These are phyloP conservation scores for Drosophila glabriapex DNA, from an alignment of 2,888 invertebrate species.

Conservation along the genomic window DNA sequence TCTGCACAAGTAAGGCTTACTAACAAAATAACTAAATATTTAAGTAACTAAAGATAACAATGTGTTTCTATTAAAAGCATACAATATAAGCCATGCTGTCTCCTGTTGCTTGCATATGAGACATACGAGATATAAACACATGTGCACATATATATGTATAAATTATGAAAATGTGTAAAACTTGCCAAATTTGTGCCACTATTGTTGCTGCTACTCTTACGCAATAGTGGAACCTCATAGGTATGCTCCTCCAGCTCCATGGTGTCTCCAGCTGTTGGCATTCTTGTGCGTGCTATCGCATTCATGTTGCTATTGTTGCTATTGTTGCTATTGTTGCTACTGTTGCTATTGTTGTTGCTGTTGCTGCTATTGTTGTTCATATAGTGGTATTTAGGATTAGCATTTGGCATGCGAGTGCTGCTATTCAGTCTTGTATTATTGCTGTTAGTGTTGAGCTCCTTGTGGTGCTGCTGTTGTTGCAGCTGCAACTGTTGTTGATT, in stretches of 20 bases:
- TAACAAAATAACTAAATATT: neutral
- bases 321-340: neutral
- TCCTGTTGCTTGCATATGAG: neutral
- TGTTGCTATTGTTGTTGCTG: slow-evolving; percentile 14
- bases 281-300: slow-evolving; percentile 21
- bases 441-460: slow-evolving; percentile 35
- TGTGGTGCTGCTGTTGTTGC: slow-evolving; percentile 28
- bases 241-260: slow-evolving; percentile 69
- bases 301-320: slow-evolving; percentile 21
- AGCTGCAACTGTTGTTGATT: slow-evolving; percentile 40
- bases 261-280: slow-evolving; percentile 13
- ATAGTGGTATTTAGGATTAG: slow-evolving; percentile 48
- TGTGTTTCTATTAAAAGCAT: neutral
- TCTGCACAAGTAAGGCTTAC: neutral
- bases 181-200: slow-evolving; percentile 55
- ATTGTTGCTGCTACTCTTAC: slow-evolving; percentile 45
- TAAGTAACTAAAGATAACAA: neutral
- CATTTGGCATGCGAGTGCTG: slow-evolving; percentile 49
- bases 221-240: slow-evolving; percentile 77
- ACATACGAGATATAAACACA: neutral
- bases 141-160: neutral
- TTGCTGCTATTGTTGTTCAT: slow-evolving; percentile 27
- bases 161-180: slow-evolving; percentile 5
- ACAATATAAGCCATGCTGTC: neutral
- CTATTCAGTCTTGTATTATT: slow-evolving; percentile 59